Conservation (phyloP, 1,140 invertebrate species). For the Parapsyche elsis region DNA sequence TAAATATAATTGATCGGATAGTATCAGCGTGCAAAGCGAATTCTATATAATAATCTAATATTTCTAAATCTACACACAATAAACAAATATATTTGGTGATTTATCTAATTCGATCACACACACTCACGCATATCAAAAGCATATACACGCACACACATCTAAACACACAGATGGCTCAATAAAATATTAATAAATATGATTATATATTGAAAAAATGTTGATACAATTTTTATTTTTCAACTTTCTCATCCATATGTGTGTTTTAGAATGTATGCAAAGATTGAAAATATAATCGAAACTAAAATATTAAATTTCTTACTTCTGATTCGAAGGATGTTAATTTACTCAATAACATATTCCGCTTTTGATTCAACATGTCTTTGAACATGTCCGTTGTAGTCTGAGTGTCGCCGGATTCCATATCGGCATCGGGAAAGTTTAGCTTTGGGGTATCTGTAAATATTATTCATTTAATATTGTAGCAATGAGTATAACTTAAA, state of each 20-base stretch:
- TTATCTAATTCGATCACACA: too few species aligned
- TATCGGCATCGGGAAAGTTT: slow-evolving; percentile 64
- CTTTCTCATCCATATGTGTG: too few species aligned
- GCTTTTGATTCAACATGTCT: slow-evolving; percentile 88
- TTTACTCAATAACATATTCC: slow-evolving; percentile 86
- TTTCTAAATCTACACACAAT: background rate
- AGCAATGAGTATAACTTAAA: background rate
- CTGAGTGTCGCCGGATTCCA: slow-evolving; percentile 70
- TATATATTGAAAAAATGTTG: too few species aligned
- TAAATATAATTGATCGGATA: background rate
- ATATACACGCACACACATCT: too few species aligned
- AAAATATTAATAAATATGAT: too few species aligned
- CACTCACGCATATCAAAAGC: too few species aligned
- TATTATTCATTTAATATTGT: slow-evolving; percentile 21
- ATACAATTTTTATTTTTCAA: too few species aligned
- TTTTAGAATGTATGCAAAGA: too few species aligned
- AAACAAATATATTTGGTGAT: background rate
- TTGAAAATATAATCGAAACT: background rate
- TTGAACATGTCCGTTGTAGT: slow-evolving; percentile 87
- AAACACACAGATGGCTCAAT: too few species aligned
- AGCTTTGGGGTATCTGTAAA: slow-evolving; percentile 62
- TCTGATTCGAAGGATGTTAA: slow-evolving; percentile 90
- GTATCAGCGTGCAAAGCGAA: slow-evolving; percentile 10
- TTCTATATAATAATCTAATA: background rate
- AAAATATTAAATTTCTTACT: slow-evolving; percentile 69